A percentile compares a stretch with the other conserved stretches of the same genome.
phyloP scores from a whole-genome alignment of 2,888 invertebrate species.

The Conistra vaccinii region DNA sequence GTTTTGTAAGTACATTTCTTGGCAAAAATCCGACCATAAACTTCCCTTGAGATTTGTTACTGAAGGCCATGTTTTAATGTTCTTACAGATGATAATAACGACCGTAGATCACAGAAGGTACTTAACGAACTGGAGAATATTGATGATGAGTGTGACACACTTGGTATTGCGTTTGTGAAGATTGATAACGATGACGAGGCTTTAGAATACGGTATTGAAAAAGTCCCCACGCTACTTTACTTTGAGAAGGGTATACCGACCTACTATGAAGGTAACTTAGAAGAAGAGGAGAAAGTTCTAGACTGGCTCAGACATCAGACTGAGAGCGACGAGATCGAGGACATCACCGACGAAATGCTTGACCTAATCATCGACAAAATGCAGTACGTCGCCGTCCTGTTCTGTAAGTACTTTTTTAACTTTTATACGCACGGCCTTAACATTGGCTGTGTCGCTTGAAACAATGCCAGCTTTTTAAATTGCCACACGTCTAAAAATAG shows the following conservation, averaged over 20 bases:
- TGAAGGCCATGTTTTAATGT: conserved; percentile 32
- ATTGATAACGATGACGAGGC: conserved; percentile 97
- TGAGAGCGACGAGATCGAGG: conserved; percentile 97
- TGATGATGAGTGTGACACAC: conserved; percentile 97
- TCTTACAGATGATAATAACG: conserved; percentile 95
- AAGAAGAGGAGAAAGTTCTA: conserved; percentile 96
- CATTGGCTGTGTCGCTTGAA: conserved; percentile 75
- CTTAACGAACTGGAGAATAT: conserved; percentile 97
- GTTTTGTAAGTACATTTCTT: conserved; percentile 93
- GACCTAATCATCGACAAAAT: conserved; percentile 97
- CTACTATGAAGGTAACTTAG: conserved; percentile 95
- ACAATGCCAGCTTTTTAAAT: conserved; percentile 78
- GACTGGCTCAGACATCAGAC: conserved; percentile 96
- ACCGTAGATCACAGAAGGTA: conserved; percentile 95
- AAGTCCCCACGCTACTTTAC: conserved; percentile 96
- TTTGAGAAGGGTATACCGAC: conserved; percentile 95
- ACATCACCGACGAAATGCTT: conserved; percentile 98
- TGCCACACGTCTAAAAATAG: conserved; percentile 68
- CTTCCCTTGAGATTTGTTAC: conserved; percentile 18
- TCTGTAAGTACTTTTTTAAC: conserved; percentile 93
- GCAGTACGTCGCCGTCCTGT: conserved; percentile 96
- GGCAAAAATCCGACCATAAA: conserved; percentile 27
- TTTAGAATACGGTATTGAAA: conserved; percentile 97
- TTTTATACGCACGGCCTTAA: conserved; percentile 67
- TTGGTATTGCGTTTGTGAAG: conserved; percentile 97